Conservation (phyloP, 2,888 invertebrate species). For the Brenthis ino region DNA sequence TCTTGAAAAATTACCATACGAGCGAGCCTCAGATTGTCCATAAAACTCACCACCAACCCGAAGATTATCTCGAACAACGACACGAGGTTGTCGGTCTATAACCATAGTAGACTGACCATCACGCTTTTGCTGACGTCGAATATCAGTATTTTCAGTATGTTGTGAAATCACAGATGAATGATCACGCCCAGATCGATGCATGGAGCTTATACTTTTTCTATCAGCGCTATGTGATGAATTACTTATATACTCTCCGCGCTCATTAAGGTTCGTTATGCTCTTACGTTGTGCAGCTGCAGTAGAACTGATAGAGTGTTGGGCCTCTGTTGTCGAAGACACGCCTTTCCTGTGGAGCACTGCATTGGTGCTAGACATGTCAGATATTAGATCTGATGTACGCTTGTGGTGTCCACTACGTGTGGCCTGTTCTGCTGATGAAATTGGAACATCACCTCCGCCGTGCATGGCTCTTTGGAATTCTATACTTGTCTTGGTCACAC, state of each 20-base stretch:
- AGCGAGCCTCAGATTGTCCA: slow-evolving; percentile 86
- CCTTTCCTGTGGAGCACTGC: slow-evolving; percentile 90
- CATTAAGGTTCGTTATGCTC: slow-evolving; percentile 90
- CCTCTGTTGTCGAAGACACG: slow-evolving; percentile 85
- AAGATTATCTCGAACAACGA: slow-evolving; percentile 85
- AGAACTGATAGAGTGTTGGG: slow-evolving; percentile 87
- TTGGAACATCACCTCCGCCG: slow-evolving; percentile 54
- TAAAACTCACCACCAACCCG: slow-evolving; percentile 88
- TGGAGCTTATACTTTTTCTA: slow-evolving; percentile 89
- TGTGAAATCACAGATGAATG: slow-evolving; percentile 75
- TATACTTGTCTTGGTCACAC: slow-evolving; percentile 75
- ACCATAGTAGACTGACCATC: slow-evolving; percentile 80
- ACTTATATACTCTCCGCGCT: slow-evolving; percentile 86
- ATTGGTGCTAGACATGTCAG: slow-evolving; percentile 88
- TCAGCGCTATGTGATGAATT: slow-evolving; percentile 86
- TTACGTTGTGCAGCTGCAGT: slow-evolving; percentile 91
- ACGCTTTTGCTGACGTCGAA: slow-evolving; percentile 67
- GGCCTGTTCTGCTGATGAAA: slow-evolving; percentile 53
- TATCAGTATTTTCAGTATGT: slow-evolving; percentile 71
- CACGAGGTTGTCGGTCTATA: slow-evolving; percentile 84
- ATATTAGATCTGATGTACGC: slow-evolving; percentile 88
- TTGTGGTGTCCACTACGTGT: slow-evolving; percentile 83
- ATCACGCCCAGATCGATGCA: slow-evolving; percentile 87
- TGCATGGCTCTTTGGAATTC: slow-evolving; percentile 81
- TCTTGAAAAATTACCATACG: slow-evolving; percentile 86